Base-by-base conservation (phyloP, 1,140 invertebrate species). In the Arion vulgaris region DNA sequence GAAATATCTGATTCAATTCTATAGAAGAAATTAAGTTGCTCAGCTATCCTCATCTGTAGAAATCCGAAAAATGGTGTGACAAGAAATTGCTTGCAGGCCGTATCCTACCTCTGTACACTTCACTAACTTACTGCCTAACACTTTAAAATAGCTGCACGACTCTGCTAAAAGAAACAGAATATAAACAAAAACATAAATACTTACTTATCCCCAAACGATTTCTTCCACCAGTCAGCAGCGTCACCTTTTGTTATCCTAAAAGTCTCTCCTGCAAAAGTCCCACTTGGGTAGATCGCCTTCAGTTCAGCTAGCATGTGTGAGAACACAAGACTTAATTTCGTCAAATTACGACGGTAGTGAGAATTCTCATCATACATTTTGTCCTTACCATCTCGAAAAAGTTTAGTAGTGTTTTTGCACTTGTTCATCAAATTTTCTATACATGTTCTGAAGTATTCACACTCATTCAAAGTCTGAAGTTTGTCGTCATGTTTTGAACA, bases 281-380 rank as follows among this genome's bases (percentile, higher is more conserved):
- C 98, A 93, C 96, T 93, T 0, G 98, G 98, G 93, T 99, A 99
- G 85, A 99, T 96, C 28, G 99, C 98, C 93, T 99, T 99, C 51
- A 99, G 93, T 94, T 99, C 99, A 91, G 97, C 98, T 82, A 99
- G 94, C 98, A 99, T 99, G 94, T 99, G 99, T 92, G 98, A 99
- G 94, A 99, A 99, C 73, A 99, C 98, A 85, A 99, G 94, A 93
- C 98, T 99, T 49, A 99, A 95, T 94, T 99, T 99, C 34, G 98
- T 99, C 86, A 99, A 93, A 93, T 99, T 99, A 85, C 98, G 94
- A 85, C 99, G 94, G 90, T 97, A 99, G 89, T 97, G 96, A 0
- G 98, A 99, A 83, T 96, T 96, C 92, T 99, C 98, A 89, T 99
- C 98, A 93, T 98, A 99, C 96, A 99, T 99, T 92, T 98, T 97